Evolutionary conservation across 1,140 invertebrate genomes (phyloP).

Genomic region (Bombus confusus): DNA sequence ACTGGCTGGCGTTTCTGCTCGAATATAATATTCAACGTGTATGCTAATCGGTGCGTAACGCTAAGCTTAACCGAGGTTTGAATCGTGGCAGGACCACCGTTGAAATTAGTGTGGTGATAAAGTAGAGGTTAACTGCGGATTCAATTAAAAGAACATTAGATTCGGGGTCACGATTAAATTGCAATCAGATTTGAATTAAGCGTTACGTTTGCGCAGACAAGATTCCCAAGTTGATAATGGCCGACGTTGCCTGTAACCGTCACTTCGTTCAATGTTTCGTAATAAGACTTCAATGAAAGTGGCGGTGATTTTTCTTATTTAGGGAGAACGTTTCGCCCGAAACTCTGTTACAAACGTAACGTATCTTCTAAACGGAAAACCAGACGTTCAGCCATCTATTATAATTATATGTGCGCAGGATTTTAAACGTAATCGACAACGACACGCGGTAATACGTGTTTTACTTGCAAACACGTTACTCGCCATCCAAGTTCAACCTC

Average conservation of each 20-base stretch:
- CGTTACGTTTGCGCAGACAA: neutral
- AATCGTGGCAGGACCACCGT: neutral
- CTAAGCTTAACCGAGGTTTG: slow-evolving; percentile 18
- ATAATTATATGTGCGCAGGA: no score
- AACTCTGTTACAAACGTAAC: no score
- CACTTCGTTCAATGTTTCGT: slow-evolving; percentile 4
- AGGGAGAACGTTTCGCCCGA: no score
- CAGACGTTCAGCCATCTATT: no score
- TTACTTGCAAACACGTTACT: no score
- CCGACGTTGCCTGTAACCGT: neutral
- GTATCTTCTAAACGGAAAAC: no score
- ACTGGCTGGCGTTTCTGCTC: neutral
- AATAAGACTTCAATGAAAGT: neutral
- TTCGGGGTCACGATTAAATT: slow-evolving; percentile 37
- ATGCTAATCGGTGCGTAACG: slow-evolving; percentile 41
- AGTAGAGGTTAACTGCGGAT: slow-evolving; percentile 41
- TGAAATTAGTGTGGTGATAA: slow-evolving; percentile 38
- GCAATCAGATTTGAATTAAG: slow-evolving; percentile 47
- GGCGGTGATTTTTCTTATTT: neutral
- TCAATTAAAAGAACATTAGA: slow-evolving; percentile 54
- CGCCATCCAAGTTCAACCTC: no score
- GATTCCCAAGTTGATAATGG: slow-evolving; percentile 8
- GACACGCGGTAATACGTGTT: no score
- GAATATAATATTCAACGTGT: slow-evolving; percentile 42
- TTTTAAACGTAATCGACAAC: no score